These are phyloP conservation scores for Paradisaea rubra DNA, from an alignment of 2,113 vertebrate species.

Conservation along the genomic window DNA sequence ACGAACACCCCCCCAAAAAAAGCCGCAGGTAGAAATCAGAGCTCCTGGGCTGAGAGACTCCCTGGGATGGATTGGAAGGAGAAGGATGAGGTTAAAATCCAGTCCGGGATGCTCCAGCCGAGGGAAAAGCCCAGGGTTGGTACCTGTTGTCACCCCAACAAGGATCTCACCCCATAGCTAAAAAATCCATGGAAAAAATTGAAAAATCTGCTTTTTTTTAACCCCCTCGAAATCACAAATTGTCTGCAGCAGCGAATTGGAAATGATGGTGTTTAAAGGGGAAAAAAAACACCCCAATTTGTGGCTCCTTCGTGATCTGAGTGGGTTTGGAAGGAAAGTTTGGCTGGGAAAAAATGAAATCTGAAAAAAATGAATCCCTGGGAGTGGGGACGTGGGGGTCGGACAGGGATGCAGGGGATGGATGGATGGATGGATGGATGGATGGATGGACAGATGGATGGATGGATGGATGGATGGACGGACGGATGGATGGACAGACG, in stretches of 20 bases:
- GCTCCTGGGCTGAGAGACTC: accelerated
- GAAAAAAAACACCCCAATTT: background rate
- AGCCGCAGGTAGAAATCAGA: background rate
- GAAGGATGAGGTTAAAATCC: background rate
- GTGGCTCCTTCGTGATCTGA: accelerated
- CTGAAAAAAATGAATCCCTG: accelerated
- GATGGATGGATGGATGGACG: background rate
- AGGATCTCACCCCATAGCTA: background rate
- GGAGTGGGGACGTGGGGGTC: background rate
- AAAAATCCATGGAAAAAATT: background rate
- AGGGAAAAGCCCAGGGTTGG: background rate
- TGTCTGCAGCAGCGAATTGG: too few species aligned
- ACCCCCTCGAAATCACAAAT: background rate
- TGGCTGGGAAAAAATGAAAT: background rate
- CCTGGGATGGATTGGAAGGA: accelerated
- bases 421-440: background rate
- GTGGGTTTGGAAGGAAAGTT: background rate
- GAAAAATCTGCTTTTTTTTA: background rate
- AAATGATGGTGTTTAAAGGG: background rate
- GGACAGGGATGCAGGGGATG: background rate
- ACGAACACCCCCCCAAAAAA: background rate
- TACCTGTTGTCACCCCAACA: background rate
- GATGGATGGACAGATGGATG: background rate
- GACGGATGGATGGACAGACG: background rate
- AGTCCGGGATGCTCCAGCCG: background rate